Evolutionary conservation across 2,113 vertebrate genomes (phyloP), one percentile per base, ranked within the genome.

Genomic region (Rhea americana): DNA sequence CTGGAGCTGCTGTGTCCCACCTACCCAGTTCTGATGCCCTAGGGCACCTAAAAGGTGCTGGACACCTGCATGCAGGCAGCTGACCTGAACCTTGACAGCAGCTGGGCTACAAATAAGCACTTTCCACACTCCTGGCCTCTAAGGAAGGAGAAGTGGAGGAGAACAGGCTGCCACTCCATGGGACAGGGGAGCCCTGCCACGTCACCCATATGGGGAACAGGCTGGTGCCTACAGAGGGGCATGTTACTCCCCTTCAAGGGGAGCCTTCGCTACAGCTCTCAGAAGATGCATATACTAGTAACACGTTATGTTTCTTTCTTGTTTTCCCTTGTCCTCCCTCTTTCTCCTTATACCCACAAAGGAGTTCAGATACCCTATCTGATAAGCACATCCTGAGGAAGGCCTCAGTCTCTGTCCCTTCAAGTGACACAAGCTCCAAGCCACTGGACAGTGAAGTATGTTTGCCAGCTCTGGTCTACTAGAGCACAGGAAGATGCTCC

Each of bases 361-460:
- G 41, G 9, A 35, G 8, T 5, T 41, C 26, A 35, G 24, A 32
- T 13, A 37, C 20, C 5, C 3, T 0, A 17, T 2, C 32, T 32
- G 28, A 22, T 37, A 3, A 1, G 9, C 7, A 4, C 26, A 37
- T 50, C 73, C n/a, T 68, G 14, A 20, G 65, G 67, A 15, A 66
- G 9, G 45, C 48, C 32, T 63, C 82, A 89, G 43, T 48, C 48
- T 13, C 30, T 43, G 25, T 7, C 22, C 7, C 19, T 35, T 58
- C 35, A 18, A 25, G 41, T 4, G 32, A 77, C 9, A 17, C 2
- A 4, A 53, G 51, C 43, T 37, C 43, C 58, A 24, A 73, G 35
- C 9, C 21, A 66, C 45, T 47, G 6, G 26, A 26, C 65, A 78
- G 8, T 32, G 30, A 53, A 4, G 2, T 9, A 48, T 58, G 0